Evolutionary conservation across 2,888 invertebrate genomes (phyloP), one percentile per base, ranked within the genome.

Genomic region (Microchrysa polita): DNA sequence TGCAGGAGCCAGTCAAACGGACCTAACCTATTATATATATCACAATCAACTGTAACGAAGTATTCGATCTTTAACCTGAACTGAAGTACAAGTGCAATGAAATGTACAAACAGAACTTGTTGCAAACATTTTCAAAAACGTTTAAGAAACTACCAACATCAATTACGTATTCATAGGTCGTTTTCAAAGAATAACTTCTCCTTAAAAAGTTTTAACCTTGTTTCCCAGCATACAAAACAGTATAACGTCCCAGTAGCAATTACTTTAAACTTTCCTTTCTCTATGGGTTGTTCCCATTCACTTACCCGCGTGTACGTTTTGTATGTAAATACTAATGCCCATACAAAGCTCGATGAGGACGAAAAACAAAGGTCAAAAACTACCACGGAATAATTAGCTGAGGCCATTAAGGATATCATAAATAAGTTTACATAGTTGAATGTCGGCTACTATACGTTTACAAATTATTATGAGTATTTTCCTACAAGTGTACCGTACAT

Each of bases 401-500:
- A 22, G 23, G 44, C 23, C 65, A 48, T 65, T 65, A 65, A 65
- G 44, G 65, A 48, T 22, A 65, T 65, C 65, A 48, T 65, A 65
- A 65, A 65, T 65, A 65, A 65, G 48, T 65, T 65, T 65, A 44
- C 48, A 65, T 65, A 22, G 65, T 34, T 65, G 65, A 65, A 65
- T 65, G 65, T 48, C 42, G 65, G 44, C 48, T 65, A 20, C 14
- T 48, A n/a, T n/a, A 14, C 5, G 48, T 48, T 65, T 65, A 48
- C 65, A 65, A 65, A 65, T 65, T 65, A 65, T 65, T 65, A 34
- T 7, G 27, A 34, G 27, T 34, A 65, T 65, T 65, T 65, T 48
- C 65, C 65, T 44, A n/a, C 65, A 9, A 9, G 18, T 14, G 7
- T 7, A 34, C 27, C 27, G 7, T 34, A 5, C 27, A 7, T n/a